These are phyloP conservation scores for Chelon labrosus DNA, from an alignment of 2,797 vertebrate genomes.

Conservation along the genomic window DNA sequence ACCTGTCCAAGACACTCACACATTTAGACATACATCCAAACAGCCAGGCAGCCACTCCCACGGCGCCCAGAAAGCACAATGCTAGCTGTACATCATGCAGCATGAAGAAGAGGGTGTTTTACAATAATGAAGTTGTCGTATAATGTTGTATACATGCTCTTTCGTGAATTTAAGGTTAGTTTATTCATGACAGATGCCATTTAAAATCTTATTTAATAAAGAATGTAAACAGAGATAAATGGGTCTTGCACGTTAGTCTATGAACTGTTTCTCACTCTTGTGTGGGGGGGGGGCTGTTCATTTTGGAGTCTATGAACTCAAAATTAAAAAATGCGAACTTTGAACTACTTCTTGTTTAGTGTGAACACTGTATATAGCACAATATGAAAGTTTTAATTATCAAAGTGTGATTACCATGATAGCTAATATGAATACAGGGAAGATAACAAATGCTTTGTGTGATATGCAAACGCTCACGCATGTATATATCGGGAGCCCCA, in stretches of 20 bases:
- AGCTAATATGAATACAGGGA: no score
- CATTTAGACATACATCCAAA: constrained; percentile 5
- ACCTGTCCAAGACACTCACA: constrained; percentile 22
- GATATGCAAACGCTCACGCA: no score
- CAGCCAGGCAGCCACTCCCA: background rate
- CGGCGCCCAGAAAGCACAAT: constrained; percentile 7
- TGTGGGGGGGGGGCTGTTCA: no score
- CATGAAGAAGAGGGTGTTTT: constrained; percentile 9
- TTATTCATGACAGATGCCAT: background rate
- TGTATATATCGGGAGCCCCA: no score
- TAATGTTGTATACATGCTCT: background rate
- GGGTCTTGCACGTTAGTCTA: background rate
- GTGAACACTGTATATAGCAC: no score
- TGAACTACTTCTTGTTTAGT: no score
- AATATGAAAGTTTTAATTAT: no score
- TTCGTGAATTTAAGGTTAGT: background rate
- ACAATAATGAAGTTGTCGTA: constrained; percentile 4
- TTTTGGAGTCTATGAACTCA: no score
- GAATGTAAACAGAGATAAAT: background rate
- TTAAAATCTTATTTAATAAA: background rate
- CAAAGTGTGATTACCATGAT: no score
- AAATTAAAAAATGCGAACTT: no score
- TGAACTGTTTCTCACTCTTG: background rate
- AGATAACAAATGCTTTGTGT: no score
- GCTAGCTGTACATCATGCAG: constrained; percentile 4